Conservation (phyloP, 1,140 invertebrate genomes). For the Luehdorfia chinensis region DNA sequence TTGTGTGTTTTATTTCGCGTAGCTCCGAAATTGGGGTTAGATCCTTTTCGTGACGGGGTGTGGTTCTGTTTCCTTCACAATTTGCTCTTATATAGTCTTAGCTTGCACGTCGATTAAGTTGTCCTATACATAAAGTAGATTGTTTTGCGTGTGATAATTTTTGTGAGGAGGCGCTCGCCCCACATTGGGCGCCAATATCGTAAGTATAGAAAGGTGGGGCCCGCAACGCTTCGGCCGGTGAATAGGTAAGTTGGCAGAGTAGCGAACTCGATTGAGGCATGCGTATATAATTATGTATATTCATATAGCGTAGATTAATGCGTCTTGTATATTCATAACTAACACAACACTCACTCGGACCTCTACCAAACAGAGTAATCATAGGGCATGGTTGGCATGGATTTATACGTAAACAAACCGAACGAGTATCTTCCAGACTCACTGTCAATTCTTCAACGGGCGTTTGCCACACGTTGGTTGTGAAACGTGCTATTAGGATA, state of each 20-base stretch:
- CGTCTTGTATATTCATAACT: slow-evolving; percentile 38
- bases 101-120: slow-evolving; percentile 45
- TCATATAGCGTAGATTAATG: slow-evolving; percentile 28
- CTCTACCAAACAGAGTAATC: no score
- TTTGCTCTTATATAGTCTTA: slow-evolving; percentile 42
- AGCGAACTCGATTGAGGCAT: slow-evolving; percentile 31
- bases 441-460: slow-evolving; percentile 69
- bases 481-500: slow-evolving; percentile 68
- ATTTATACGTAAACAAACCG: slow-evolving; percentile 42
- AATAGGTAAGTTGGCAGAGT: slow-evolving; percentile 34
- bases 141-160: slow-evolving; percentile 20
- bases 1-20: slow-evolving; percentile 72
- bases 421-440: slow-evolving; percentile 61
- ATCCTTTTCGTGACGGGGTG: slow-evolving; percentile 46
- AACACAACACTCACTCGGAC: slow-evolving; percentile 33
- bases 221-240: slow-evolving; percentile 7
- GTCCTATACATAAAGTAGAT: slow-evolving; percentile 26
- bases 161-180: slow-evolving; percentile 15
- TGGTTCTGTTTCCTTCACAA: slow-evolving; percentile 36
- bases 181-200: slow-evolving; percentile 30
- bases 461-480: slow-evolving; percentile 71
- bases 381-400: no score
- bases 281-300: slow-evolving; percentile 30
- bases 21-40: slow-evolving; percentile 34
- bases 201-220: slow-evolving; percentile 22